A percentile compares a stretch with the other conserved stretches of the same genome.
These are phyloP conservation scores for Percopsis transmontana DNA, from an alignment of 2,113 vertebrate genomes.

Conservation along the genomic window DNA sequence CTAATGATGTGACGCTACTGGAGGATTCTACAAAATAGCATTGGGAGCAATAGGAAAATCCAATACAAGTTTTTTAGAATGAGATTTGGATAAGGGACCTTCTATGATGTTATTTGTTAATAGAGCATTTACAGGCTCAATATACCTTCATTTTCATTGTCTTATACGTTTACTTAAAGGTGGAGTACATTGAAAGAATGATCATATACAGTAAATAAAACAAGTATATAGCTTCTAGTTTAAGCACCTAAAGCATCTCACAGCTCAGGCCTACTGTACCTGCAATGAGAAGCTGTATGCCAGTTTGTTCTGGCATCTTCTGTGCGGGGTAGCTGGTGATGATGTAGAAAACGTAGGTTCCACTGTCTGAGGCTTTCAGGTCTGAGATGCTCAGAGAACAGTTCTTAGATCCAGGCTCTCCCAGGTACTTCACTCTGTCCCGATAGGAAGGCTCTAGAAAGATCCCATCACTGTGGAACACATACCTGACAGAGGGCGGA, in stretches of 20 bases:
- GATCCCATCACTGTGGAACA: constrained; percentile 72
- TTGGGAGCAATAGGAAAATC: too few relatives aligned
- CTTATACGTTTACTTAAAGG: too few relatives aligned
- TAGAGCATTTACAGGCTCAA: too few relatives aligned
- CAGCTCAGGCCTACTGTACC: constrained; percentile 34
- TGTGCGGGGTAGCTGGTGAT: constrained; percentile 66
- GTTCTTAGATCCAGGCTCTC: constrained; percentile 60
- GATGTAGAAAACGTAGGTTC: constrained; percentile 74
- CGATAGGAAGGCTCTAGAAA: constrained; percentile 61
- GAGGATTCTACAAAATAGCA: constrained; percentile 39
- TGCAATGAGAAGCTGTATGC: constrained; percentile 67
- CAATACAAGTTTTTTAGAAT: too few relatives aligned
- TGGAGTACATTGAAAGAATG: too few relatives aligned
- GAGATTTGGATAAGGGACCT: too few relatives aligned
- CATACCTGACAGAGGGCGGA: constrained; percentile 55
- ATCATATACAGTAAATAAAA: too few relatives aligned
- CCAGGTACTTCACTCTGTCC: constrained; percentile 67
- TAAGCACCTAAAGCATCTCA: too few relatives aligned
- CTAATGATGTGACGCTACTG: constrained; percentile 22
- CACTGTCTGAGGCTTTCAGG: constrained; percentile 69
- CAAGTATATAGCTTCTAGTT: too few relatives aligned
- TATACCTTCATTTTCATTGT: too few relatives aligned
- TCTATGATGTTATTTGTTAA: too few relatives aligned
- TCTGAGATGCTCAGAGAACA: constrained; percentile 72
- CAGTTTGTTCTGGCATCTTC: constrained; percentile 73